These are phyloP conservation scores for Prinia subflava DNA, from an alignment of 2,113 vertebrate species.

Conservation along the genomic window DNA sequence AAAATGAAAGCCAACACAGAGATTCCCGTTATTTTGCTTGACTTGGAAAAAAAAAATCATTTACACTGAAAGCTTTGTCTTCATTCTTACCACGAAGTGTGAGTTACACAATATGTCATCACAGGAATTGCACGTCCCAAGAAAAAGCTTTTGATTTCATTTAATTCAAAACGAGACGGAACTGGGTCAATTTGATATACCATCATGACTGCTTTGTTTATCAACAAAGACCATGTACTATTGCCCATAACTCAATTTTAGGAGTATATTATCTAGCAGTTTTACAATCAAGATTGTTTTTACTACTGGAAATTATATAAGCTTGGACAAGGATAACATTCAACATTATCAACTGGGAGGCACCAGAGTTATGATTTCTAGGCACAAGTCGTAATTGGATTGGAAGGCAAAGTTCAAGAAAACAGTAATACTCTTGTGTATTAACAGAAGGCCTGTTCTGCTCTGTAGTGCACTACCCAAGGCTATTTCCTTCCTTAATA, in stretches of 20 bases:
- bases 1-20: background rate
- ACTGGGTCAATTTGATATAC: background rate
- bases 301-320: background rate
- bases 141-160: background rate
- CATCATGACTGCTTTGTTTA: background rate
- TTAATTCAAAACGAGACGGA: background rate
- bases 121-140: background rate
- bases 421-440: conserved; percentile 38
- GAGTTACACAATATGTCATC: background rate
- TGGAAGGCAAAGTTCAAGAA: conserved; percentile 54
- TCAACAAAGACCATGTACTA: background rate
- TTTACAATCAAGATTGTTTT: background rate
- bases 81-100: background rate
- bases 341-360: background rate
- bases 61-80: background rate
- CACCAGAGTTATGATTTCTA: conserved; percentile 28
- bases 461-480: background rate
- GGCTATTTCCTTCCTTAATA: conserved; percentile 54
- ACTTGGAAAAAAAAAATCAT: background rate
- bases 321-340: background rate
- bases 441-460: conserved; percentile 46
- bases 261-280: background rate
- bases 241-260: background rate
- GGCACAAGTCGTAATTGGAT: background rate
- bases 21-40: background rate